Conservation (phyloP, 2,797 vertebrate species). For the Danio kyathit region DNA sequence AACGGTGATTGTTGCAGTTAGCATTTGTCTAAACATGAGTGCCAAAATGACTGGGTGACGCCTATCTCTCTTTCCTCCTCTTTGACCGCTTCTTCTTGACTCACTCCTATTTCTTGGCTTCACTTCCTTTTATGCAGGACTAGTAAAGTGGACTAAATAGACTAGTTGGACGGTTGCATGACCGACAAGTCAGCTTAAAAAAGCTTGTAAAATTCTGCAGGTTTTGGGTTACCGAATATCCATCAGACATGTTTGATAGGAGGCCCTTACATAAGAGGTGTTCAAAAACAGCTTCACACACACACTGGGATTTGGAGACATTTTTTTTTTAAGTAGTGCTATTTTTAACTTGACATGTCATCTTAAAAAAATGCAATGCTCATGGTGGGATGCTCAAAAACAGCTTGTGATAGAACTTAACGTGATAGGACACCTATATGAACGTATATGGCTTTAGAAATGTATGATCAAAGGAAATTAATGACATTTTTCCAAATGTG, state of each 20-base stretch:
- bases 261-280: slow-evolving; percentile 24
- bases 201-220: not conserved
- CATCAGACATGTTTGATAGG: not conserved
- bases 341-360: slow-evolving; percentile 31
- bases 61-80: slow-evolving; percentile 26
- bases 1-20: slow-evolving; percentile 72
- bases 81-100: not conserved
- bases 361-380: not conserved
- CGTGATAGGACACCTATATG: not conserved
- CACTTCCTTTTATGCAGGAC: not conserved
- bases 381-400: slow-evolving; percentile 8
- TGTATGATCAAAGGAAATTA: not conserved
- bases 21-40: slow-evolving; percentile 74
- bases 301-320: not conserved
- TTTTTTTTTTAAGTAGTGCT: not conserved
- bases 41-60: slow-evolving; percentile 62
- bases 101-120: slow-evolving; percentile 14
- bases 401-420: not conserved
- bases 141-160: not conserved
- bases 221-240: not conserved
- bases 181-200: not conserved
- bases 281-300: not conserved
- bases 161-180: not conserved
- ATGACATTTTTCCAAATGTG: not conserved
- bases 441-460: not conserved